These are phyloP conservation scores for Chaetorhynchus papuensis DNA, from an alignment of 2,113 vertebrate species.

Conservation along the genomic window DNA sequence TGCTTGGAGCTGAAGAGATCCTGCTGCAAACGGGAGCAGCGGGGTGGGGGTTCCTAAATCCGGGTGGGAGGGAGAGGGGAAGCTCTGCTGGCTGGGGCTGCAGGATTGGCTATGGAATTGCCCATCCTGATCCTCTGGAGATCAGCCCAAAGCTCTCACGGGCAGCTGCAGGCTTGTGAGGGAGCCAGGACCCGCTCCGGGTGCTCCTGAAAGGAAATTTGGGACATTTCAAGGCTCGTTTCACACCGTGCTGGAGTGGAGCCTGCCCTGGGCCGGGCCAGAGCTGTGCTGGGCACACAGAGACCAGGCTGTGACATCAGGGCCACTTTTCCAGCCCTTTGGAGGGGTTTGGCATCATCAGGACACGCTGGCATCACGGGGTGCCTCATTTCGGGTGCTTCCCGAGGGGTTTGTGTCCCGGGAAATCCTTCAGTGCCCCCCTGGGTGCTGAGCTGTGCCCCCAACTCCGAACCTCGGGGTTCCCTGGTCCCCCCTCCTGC, in stretches of 20 bases:
- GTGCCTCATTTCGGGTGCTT: background rate
- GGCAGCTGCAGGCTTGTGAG: background rate
- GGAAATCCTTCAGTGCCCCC: too few relatives aligned
- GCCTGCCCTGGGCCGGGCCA: background rate
- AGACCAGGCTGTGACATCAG: accelerated
- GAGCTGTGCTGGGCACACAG: background rate
- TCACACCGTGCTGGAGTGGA: background rate
- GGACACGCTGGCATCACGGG: accelerated
- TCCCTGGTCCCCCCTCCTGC: background rate
- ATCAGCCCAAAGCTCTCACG: background rate
- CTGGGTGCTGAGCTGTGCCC: background rate
- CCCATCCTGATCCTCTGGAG: accelerated
- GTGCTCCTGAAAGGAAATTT: background rate
- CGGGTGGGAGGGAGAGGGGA: background rate
- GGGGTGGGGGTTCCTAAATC: background rate
- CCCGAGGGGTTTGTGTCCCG: background rate
- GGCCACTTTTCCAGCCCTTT: background rate
- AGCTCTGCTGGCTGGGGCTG: background rate
- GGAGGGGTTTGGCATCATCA: background rate
- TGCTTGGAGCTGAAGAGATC: background rate
- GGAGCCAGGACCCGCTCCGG: background rate
- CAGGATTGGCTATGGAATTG: background rate
- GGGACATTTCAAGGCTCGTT: accelerated
- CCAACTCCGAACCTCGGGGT: accelerated
- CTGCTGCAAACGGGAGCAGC: accelerated